Percentiles rank a stretch among this genome's conserved stretches.
Conservation (phyloP, 2,888 invertebrate species). For the Dryadula phaetusa region DNA sequence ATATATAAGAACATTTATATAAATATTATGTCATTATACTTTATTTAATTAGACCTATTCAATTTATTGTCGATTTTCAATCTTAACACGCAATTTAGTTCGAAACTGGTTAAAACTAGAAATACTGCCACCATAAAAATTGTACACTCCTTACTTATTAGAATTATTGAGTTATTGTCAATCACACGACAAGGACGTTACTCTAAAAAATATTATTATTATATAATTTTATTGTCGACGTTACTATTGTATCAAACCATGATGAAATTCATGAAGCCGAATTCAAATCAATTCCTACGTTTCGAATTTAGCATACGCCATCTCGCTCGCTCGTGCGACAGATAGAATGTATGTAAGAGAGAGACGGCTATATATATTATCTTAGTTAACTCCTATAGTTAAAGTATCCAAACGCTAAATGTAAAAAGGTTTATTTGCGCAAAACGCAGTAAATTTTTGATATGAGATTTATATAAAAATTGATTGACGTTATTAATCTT, state of each 20-base stretch:
- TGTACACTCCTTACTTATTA: too few relatives aligned
- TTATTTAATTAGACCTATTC: slow-evolving; percentile 2
- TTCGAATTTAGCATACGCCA: background rate
- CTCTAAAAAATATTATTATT: slow-evolving; percentile 38
- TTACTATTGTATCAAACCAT: slow-evolving; percentile 50
- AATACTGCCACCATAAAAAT: slow-evolving; percentile 30
- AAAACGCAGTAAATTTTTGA: slow-evolving; percentile 66
- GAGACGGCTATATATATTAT: slow-evolving; percentile 12
- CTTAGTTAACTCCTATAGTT: slow-evolving; percentile 47
- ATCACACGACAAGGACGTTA: slow-evolving; percentile 51
- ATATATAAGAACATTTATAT: too few relatives aligned
- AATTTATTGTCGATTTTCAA: slow-evolving; percentile 13
- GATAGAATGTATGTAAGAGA: background rate
- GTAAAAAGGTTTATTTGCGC: slow-evolving; percentile 57
- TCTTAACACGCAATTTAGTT: background rate
- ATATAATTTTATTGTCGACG: slow-evolving; percentile 59
- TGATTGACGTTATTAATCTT: slow-evolving; percentile 77
- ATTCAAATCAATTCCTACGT: slow-evolving; percentile 31
- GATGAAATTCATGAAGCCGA: slow-evolving; percentile 27
- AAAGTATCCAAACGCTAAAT: slow-evolving; percentile 52
- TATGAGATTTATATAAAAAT: slow-evolving; percentile 80
- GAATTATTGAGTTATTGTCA: slow-evolving; percentile 57
- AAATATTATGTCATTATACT: background rate
- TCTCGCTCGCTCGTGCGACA: background rate
- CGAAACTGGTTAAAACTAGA: slow-evolving; percentile 11